A percentile compares a stretch with the other conserved stretches of the same genome.
These are phyloP conservation scores for Thelaira solivaga DNA, from an alignment of 2,888 invertebrate genomes.

Conservation along the genomic window DNA sequence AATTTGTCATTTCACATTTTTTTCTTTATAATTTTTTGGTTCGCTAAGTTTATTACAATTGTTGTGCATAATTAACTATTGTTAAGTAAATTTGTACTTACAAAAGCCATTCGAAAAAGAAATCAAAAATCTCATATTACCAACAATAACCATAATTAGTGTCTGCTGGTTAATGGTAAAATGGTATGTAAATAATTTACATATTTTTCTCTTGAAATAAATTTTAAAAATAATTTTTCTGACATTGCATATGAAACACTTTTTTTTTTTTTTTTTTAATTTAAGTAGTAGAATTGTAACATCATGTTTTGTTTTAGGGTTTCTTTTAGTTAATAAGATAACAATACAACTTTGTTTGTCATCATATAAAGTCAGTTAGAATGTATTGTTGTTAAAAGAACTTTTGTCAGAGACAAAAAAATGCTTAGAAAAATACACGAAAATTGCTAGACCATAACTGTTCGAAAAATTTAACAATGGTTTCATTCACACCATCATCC, in stretches of 20 bases:
- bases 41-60: slow-evolving; percentile 16
- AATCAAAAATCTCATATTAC: slow-evolving; percentile 52
- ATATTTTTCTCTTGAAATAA: too few relatives aligned
- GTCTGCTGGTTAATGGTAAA: slow-evolving; percentile 22
- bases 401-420: slow-evolving; percentile 51
- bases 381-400: slow-evolving; percentile 26
- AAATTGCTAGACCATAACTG: slow-evolving; percentile 56
- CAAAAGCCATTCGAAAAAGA: background rate
- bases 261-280: slow-evolving; percentile 2
- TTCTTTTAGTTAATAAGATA: background rate
- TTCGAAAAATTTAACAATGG: slow-evolving; percentile 48
- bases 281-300: slow-evolving; percentile 1
- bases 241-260: background rate
- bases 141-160: slow-evolving; percentile 51
- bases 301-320: slow-evolving; percentile 10
- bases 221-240: too few relatives aligned
- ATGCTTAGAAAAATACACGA: slow-evolving; percentile 53
- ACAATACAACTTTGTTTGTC: slow-evolving; percentile 45
- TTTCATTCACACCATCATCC: slow-evolving; percentile 59
- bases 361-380: slow-evolving; percentile 30
- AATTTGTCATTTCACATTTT: slow-evolving; percentile 43
- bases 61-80: slow-evolving; percentile 54
- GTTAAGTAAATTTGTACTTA: slow-evolving; percentile 20
- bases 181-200: background rate
- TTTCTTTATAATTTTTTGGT: background rate